Conservation (phyloP, 2,113 vertebrate species). For the Syrmaticus mikado region DNA sequence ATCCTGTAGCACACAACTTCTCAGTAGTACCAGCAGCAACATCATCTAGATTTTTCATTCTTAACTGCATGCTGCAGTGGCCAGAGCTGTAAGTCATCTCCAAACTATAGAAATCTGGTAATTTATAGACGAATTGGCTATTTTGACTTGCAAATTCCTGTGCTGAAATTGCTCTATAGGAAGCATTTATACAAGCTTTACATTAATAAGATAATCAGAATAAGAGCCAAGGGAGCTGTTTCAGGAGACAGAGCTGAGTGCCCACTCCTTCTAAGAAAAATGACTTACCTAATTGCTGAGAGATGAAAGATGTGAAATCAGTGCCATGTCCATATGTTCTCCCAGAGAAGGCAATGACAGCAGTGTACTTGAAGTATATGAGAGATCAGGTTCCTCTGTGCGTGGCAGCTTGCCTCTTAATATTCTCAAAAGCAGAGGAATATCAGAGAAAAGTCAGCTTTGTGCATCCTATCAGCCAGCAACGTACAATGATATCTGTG, state of each 20-base stretch:
- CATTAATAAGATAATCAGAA: background rate
- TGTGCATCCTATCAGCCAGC: background rate
- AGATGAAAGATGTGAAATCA: background rate
- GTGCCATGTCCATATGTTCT: background rate
- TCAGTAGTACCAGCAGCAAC: background rate
- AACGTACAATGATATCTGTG: accelerated
- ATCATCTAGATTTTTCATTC: background rate
- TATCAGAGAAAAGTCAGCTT: background rate
- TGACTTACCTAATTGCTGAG: background rate
- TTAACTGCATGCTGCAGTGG: background rate
- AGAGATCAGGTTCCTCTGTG: background rate
- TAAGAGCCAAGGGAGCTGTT: background rate
- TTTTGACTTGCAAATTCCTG: constrained; percentile 23
- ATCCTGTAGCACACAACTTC: background rate
- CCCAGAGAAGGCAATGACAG: background rate
- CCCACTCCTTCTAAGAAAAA: background rate
- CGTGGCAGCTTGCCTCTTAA: background rate
- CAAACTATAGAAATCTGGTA: background rate
- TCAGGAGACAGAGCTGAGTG: background rate
- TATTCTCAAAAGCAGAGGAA: background rate
- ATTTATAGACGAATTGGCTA: background rate
- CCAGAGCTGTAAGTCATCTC: background rate
- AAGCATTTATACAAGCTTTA: background rate
- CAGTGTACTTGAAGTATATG: background rate
- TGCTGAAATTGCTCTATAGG: background rate